Evolutionary conservation across 2,888 invertebrate genomes (phyloP).

Genomic region (Cancer borealis): DNA sequence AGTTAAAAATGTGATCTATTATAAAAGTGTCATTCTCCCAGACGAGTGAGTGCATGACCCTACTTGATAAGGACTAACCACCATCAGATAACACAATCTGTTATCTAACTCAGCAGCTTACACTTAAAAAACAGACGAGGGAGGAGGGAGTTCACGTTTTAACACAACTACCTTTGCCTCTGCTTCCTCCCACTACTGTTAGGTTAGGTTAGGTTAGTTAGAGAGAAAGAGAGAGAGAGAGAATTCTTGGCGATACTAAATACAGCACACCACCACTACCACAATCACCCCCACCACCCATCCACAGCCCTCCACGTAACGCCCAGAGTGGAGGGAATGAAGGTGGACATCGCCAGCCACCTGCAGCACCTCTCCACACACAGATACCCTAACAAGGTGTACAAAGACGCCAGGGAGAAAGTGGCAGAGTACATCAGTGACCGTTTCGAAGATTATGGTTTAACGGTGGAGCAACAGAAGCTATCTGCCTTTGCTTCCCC

Average conservation of each 20-base stretch:
- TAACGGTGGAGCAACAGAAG: background rate
- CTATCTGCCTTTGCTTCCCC: background rate
- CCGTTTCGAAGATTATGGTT: background rate
- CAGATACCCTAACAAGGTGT: background rate
- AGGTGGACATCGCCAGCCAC: slow-evolving; percentile 18
- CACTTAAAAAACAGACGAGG: background rate
- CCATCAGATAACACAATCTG: background rate
- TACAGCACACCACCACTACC: background rate
- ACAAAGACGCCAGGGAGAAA: background rate
- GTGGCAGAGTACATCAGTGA: background rate
- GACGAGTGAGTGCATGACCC: background rate
- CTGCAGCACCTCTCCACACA: slow-evolving; percentile 16
- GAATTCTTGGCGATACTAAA: too few relatives aligned
- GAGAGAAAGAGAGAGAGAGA: background rate
- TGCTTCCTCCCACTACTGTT: too few relatives aligned
- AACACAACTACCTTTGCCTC: too few relatives aligned
- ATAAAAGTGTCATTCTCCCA: background rate
- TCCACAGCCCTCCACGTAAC: background rate
- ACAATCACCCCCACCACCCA: background rate
- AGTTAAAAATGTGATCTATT: background rate
- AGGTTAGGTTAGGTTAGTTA: too few relatives aligned
- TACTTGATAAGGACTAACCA: background rate
- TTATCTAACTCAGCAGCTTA: background rate
- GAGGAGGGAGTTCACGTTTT: background rate
- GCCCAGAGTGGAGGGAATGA: background rate